A percentile compares a stretch with the other conserved stretches of the same genome.
phyloP scores from a whole-genome alignment of 2,113 vertebrate species.

The Columba janthina region DNA sequence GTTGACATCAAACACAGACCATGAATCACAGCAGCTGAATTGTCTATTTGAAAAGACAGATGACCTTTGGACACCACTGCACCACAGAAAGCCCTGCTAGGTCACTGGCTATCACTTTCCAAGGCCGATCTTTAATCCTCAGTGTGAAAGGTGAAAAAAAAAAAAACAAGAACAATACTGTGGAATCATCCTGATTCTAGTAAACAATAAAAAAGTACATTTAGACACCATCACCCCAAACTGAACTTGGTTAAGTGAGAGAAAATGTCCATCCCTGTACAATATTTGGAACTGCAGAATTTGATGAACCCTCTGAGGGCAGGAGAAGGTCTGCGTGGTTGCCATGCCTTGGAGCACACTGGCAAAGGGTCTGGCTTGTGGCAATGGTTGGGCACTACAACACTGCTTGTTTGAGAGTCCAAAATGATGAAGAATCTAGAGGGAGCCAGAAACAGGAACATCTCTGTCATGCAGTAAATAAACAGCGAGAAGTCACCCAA shows the following conservation, averaged over 20 bases:
- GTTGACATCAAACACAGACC: conserved; percentile 23
- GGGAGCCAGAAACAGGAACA: neutral
- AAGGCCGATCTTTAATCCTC: neutral
- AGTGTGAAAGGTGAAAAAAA: neutral
- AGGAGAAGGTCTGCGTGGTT: neutral
- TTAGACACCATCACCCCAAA: neutral
- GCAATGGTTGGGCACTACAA: neutral
- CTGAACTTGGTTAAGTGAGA: neutral
- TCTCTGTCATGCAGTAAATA: neutral
- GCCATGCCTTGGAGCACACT: neutral
- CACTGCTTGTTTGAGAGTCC: neutral
- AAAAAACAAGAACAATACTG: neutral
- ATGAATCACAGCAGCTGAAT: neutral
- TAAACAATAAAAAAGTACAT: neutral
- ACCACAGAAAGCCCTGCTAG: neutral
- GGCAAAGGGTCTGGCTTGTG: neutral
- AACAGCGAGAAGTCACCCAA: neutral
- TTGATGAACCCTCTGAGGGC: neutral
- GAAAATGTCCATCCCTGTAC: neutral
- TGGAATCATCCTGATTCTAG: neutral
- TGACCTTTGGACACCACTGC: neutral
- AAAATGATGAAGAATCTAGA: neutral
- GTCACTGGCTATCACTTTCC: neutral
- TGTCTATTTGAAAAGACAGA: neutral
- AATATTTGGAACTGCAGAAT: neutral